phyloP scores from a whole-genome alignment of 2,888 invertebrate species.

The Eupithecia tripunctaria region DNA sequence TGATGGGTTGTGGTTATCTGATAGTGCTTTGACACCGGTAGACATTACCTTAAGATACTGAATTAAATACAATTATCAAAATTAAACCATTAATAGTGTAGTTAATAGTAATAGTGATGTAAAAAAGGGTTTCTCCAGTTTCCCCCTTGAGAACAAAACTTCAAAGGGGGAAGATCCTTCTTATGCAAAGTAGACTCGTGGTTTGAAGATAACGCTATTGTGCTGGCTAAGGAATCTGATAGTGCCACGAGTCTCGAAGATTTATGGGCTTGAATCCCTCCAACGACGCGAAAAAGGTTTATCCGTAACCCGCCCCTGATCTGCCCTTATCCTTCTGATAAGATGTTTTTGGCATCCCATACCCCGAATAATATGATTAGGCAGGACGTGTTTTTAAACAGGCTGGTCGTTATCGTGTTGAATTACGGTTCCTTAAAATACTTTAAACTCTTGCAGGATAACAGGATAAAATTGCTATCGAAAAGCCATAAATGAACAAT shows the following conservation, averaged over 20 bases:
- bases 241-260: conserved; percentile 35
- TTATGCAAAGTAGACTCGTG: conserved; percentile 37
- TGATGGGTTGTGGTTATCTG: no score
- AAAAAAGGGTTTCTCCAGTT: no score
- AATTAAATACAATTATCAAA: background rate
- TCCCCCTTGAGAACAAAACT: no score
- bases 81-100: background rate
- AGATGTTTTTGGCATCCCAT: conserved; percentile 1
- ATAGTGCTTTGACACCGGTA: no score
- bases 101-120: no score
- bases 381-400: background rate
- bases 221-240: conserved; percentile 37
- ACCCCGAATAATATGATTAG: background rate
- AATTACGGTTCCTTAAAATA: background rate
- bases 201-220: conserved; percentile 34
- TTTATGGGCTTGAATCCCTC: conserved; percentile 31
- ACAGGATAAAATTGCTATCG: background rate
- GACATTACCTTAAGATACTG: no score
- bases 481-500: background rate
- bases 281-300: conserved; percentile 32
- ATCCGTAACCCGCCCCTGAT: conserved; percentile 13
- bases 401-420: background rate
- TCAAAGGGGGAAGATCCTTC: no score
- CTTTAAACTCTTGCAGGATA: background rate
- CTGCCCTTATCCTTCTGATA: conserved; percentile 16